Evolutionary conservation across 2,797 vertebrate species (phyloP).

Genomic region (Fratercula arctica): DNA sequence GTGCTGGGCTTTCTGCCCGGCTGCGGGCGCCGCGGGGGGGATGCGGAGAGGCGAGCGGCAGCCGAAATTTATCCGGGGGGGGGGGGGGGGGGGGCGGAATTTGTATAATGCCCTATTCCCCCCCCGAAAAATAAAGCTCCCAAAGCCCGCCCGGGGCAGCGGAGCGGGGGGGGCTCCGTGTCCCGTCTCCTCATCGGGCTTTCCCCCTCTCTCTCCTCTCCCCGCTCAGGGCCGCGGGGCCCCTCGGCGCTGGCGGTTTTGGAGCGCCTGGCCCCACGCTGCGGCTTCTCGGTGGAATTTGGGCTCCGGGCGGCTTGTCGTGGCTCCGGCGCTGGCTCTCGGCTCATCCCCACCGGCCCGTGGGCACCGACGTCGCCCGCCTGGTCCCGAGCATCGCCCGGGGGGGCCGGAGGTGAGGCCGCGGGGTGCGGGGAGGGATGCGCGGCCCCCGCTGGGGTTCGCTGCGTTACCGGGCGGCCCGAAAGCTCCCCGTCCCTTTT

Average conservation of each 20-base stretch:
- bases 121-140: too few relatives aligned
- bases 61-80: too few relatives aligned
- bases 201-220: not conserved
- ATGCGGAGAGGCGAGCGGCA: not conserved
- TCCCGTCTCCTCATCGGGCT: not conserved
- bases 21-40: not conserved
- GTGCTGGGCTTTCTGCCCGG: not conserved
- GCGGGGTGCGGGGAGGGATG: not conserved
- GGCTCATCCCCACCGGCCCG: not conserved
- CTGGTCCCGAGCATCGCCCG: rapidly evolving
- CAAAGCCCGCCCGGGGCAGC: rapidly evolving
- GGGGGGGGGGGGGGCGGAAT: too few relatives aligned
- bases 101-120: not conserved
- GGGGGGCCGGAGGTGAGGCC: not conserved
- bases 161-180: rapidly evolving
- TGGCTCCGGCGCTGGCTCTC: rapidly evolving
- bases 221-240: not conserved
- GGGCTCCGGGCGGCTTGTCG: not conserved
- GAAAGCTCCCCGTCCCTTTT: not conserved
- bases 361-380: too few relatives aligned
- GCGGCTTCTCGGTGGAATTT: not conserved
- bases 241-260: not conserved
- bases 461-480: too few relatives aligned
- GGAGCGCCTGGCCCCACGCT: not conserved
- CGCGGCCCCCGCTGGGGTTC: rapidly evolving